phyloP scores from a whole-genome alignment of 2,113 vertebrate genomes.

The Macrotis lagotis region DNA sequence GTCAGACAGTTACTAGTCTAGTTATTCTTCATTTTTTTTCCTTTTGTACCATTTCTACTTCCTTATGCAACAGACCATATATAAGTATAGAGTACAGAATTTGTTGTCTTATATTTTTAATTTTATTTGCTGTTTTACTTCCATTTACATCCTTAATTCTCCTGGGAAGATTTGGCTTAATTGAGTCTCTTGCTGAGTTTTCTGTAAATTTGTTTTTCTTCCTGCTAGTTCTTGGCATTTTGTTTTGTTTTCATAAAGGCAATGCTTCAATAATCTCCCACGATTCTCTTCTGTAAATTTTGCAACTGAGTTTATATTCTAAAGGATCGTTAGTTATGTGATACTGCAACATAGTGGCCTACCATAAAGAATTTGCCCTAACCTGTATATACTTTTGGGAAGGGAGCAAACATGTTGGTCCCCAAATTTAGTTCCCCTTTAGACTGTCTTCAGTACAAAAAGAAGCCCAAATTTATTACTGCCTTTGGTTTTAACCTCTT shows the following conservation, averaged over 20 bases:
- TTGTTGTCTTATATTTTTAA: not conserved
- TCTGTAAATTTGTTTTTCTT: not conserved
- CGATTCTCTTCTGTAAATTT: not conserved
- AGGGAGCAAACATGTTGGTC: not conserved
- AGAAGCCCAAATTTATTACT: constrained; percentile 16
- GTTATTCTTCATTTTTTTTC: not conserved
- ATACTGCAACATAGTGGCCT: not conserved
- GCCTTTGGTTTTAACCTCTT: constrained; percentile 1
- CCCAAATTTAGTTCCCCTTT: constrained; percentile 24
- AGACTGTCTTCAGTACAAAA: constrained; percentile 19
- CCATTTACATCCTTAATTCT: not conserved
- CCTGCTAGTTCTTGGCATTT: not conserved
- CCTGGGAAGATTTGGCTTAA: not conserved
- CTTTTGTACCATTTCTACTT: not conserved
- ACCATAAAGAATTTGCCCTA: constrained; percentile 2
- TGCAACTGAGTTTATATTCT: not conserved
- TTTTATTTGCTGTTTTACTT: not conserved
- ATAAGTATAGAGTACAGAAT: too few species aligned
- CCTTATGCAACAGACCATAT: not conserved
- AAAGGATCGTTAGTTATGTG: not conserved
- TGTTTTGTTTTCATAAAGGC: not conserved
- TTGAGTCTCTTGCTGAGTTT: not conserved
- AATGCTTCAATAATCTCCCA: not conserved
- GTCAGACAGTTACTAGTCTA: not conserved
- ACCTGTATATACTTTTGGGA: not conserved